Evolutionary conservation across 1,140 invertebrate species (phyloP).

Genomic region (Caenorhabditis inopinata): DNA sequence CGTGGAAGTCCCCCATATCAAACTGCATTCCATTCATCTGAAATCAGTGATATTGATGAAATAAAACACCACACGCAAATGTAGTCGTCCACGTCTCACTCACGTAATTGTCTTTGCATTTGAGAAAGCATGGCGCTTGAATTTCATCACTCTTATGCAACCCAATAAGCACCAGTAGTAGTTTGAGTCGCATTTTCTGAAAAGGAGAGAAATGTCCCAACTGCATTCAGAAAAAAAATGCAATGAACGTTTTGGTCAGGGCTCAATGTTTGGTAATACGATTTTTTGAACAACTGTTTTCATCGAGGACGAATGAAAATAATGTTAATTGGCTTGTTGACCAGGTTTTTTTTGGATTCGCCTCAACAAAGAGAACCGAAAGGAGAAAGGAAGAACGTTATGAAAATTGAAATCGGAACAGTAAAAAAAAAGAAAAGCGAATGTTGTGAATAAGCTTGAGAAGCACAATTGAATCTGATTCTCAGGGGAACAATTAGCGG

Average conservation of each 20-base stretch:
- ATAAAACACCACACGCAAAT: too few relatives aligned
- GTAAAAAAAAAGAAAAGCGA: neutral
- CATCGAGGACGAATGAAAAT: neutral
- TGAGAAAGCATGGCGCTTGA: neutral
- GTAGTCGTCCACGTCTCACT: neutral
- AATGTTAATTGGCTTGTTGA: slow-evolving; percentile 29
- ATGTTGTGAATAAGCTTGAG: slow-evolving; percentile 29
- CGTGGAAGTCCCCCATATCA: slow-evolving; percentile 16
- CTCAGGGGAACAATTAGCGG: slow-evolving; percentile 33
- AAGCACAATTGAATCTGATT: slow-evolving; percentile 31
- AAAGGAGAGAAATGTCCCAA: neutral
- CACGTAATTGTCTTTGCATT: slow-evolving; percentile 28
- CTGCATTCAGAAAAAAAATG: too few relatives aligned
- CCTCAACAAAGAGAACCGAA: neutral
- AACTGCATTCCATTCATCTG: slow-evolving; percentile 28
- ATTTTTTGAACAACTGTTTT: neutral
- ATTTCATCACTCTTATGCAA: neutral
- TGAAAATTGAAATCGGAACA: slow-evolving; percentile 7
- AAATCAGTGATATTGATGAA: neutral
- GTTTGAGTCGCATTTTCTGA: neutral
- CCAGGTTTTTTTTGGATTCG: neutral
- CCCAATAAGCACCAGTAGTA: neutral
- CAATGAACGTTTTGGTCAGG: too few relatives aligned
- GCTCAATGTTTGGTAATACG: neutral
- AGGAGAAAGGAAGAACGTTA: neutral